These are phyloP conservation scores for Pampus argenteus DNA, from an alignment of 2,797 vertebrate genomes.

Conservation along the genomic window DNA sequence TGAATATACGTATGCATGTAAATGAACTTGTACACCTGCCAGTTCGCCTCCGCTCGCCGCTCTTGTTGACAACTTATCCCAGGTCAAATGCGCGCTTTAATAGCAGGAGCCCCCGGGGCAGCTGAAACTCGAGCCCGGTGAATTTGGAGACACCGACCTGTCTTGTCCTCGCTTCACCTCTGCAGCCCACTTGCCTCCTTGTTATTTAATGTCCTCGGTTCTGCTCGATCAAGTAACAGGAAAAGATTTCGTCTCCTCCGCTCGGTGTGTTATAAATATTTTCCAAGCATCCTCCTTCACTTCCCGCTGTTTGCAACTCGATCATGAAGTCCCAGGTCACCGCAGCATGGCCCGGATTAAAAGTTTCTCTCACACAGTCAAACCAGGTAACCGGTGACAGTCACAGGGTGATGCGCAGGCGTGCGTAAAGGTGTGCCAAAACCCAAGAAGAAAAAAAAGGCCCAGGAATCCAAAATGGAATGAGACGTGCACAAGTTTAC, in stretches of 20 bases:
- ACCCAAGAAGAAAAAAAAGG: background rate
- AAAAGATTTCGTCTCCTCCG: constrained; percentile 24
- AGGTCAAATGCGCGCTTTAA: constrained; percentile 81
- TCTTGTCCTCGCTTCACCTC: constrained; percentile 83
- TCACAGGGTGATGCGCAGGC: constrained; percentile 3
- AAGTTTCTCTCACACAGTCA: constrained; percentile 57
- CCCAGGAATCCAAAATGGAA: constrained; percentile 60
- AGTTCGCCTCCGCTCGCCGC: constrained; percentile 73
- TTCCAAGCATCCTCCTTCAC: constrained; percentile 68
- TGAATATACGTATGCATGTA: constrained; percentile 78
- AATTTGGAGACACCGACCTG: constrained; percentile 80
- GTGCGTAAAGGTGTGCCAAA: constrained; percentile 56
- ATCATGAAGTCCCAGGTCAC: constrained; percentile 43
- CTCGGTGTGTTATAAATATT: constrained; percentile 33
- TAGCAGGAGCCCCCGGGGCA: constrained; percentile 73
- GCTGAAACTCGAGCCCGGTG: constrained; percentile 80
- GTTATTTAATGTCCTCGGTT: constrained; percentile 66
- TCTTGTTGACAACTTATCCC: constrained; percentile 86
- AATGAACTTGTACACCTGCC: constrained; percentile 84
- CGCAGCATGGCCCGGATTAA: constrained; percentile 57
- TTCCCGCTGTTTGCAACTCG: constrained; percentile 39
- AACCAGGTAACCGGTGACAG: constrained; percentile 4
- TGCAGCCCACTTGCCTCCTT: constrained; percentile 50
- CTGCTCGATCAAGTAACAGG: constrained; percentile 30
- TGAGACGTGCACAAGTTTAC: constrained; percentile 50